phyloP scores from a whole-genome alignment of 2,888 invertebrate genomes.

The Craniophora ligustri region DNA sequence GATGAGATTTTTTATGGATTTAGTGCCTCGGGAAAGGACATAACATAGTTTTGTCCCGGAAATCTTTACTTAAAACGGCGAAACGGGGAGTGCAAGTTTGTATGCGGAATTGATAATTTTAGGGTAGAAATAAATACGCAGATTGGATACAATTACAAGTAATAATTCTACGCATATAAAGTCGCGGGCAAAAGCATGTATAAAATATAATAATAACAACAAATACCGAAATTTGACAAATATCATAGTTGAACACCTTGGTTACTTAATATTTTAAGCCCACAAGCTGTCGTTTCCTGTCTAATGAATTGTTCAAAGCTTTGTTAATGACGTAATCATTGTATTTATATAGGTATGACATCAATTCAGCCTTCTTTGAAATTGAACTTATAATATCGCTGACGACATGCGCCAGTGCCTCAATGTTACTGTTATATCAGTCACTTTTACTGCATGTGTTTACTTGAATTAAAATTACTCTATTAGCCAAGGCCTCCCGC shows the following conservation, averaged over 20 bases:
- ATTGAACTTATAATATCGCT: slow-evolving; percentile 52
- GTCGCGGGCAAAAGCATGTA: too few species aligned
- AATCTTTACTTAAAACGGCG: too few species aligned
- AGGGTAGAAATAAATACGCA: too few species aligned
- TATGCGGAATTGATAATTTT: too few species aligned
- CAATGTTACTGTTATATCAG: slow-evolving; percentile 14
- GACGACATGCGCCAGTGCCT: slow-evolving; percentile 52
- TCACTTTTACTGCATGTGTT: slow-evolving; percentile 6
- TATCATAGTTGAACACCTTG: neutral
- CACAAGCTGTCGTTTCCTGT: slow-evolving; percentile 13
- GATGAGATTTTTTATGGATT: too few species aligned
- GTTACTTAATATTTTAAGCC: slow-evolving; percentile 19
- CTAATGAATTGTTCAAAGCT: slow-evolving; percentile 37
- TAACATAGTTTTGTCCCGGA: too few species aligned
- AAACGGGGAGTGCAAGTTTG: too few species aligned
- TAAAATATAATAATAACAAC: neutral
- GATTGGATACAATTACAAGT: too few species aligned
- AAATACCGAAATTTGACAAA: neutral
- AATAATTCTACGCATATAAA: too few species aligned
- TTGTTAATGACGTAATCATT: slow-evolving; percentile 59
- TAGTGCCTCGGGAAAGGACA: too few species aligned
- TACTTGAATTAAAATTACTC: slow-evolving; percentile 20
- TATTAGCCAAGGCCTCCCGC: slow-evolving; percentile 45
- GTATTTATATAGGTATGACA: slow-evolving; percentile 54
- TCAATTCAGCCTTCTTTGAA: slow-evolving; percentile 56